Base-by-base conservation (phyloP, 2,888 invertebrate species). In the Gonocerus acuteangulatus region DNA sequence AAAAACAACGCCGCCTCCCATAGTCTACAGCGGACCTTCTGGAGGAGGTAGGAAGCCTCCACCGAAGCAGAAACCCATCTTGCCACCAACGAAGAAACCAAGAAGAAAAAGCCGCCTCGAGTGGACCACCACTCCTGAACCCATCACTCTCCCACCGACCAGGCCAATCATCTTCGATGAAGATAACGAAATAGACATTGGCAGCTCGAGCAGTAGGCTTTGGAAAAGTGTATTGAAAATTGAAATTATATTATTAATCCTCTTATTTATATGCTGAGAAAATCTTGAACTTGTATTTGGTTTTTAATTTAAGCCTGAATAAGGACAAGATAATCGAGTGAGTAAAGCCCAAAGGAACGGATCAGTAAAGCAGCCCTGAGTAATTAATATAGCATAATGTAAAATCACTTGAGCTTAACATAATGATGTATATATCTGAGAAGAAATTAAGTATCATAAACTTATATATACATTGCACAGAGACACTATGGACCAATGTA, bases 1-100 rank as follows among this genome's bases (percentile, higher is more conserved):
- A 1, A 69, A 67, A 59, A 66, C 69, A 18, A 68, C 67, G 2
- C 34, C 60, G 3, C 57, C 61, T 2, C 67, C 69, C 7, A 57
- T 60, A n/a, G 59, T 61, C 13, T 62, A 66, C 32, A 54, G 63
- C 15, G 27, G 27, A 27, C 27, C 27, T 6, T 6, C 9, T 27
- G 51, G 56, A 16, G 62, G 60, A 44, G 36, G 64, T 16, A 45
- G 48, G 51, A 62, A 56, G 49, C 18, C 45, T 21, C 39, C 44
- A 21, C 49, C 34, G 13, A 51, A 48, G 39, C 49, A 47, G 47
- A 42, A 39, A 39, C 60, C 60, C 27, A 47, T 39, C 19, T 36
- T 47, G 2, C 57, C 58, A 7, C 51, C 48, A 39, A 49, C 60
- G 18, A 56, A 61, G 44, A 56, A 49, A 47, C 49, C 54, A 23